phyloP scores from a whole-genome alignment of 2,113 vertebrate genomes.

The Vidua macroura region DNA sequence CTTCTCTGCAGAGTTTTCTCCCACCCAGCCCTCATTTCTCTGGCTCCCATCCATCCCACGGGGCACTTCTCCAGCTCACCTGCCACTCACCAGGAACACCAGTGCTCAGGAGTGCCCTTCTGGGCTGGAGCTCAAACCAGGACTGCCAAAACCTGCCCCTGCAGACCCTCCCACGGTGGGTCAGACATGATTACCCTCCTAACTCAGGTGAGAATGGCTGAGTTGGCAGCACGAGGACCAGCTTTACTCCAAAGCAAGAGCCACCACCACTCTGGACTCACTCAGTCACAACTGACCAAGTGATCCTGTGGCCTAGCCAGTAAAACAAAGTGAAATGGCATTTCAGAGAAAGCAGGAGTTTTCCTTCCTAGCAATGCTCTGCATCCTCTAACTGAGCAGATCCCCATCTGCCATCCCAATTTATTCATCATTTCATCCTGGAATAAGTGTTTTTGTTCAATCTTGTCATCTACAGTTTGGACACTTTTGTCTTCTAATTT shows the following conservation, averaged over 20 bases:
- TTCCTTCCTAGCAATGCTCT: neutral
- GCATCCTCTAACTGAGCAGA: neutral
- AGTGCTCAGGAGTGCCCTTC: neutral
- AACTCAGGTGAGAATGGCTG: neutral
- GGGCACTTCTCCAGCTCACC: neutral
- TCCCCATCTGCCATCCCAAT: neutral
- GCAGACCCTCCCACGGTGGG: rapidly evolving
- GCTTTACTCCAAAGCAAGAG: neutral
- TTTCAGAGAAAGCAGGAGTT: neutral
- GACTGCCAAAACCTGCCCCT: neutral
- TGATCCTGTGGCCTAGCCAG: neutral
- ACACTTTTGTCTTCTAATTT: slow-evolving; percentile 46
- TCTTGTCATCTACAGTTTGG: slow-evolving; percentile 12
- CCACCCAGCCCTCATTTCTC: neutral
- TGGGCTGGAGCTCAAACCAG: neutral
- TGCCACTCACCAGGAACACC: neutral
- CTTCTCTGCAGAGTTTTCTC: neutral
- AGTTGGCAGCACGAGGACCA: neutral
- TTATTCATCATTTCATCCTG: neutral
- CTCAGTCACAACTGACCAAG: neutral
- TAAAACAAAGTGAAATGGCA: neutral
- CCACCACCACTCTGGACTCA: neutral
- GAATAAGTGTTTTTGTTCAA: neutral
- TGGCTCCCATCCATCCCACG: neutral
- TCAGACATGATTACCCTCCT: rapidly evolving